Evolutionary conservation across 2,797 vertebrate species (phyloP), one percentile per base, ranked within the genome.

Genomic region (Ptychobarbus kaznakovi): DNA sequence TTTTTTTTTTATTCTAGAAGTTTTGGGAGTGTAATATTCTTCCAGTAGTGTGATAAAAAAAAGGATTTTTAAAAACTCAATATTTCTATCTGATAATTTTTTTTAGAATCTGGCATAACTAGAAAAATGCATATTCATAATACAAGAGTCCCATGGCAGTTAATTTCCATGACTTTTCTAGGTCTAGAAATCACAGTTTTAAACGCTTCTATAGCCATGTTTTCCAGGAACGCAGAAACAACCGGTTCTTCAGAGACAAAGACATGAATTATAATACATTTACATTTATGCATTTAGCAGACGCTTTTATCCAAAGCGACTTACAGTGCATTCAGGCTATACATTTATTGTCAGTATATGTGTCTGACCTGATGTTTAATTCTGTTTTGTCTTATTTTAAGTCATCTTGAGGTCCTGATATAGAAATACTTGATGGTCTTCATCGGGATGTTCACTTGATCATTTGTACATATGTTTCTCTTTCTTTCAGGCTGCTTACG

Each of bases 401-500:
- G 2, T 44, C 22, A 16, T 72, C 42, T 72, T 44, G 22, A 46
- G n/a, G 68, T 11, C 4, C 9, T 69, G 18, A 58, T n/a, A 58
- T n/a, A 61, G 22, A n/a, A 69, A 12, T 12, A n/a, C 5, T 22
- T 22, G 58, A 12, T 66, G 8, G 16, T 38, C 9, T 68, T 68
- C 8, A 38, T 68, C 35, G 11, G 35, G 9, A 35, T 13, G 25
- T 35, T 18, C 81, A 63, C 35, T 69, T 44, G 1, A 8, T 81
- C 10, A 65, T 63, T 15, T 15, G 2, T 16, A 40, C 10, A 49
- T 63, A 10, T 15, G 2, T 35, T 6, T 68, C 28, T 76, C 15
- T 0, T 32, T 15, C 13, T 13, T 25, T 25, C 92, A 99, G 98
- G 98, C 96, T 15, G 97, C 97, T 0, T 99, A 99, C 85, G 98